These are phyloP conservation scores for Tauraco erythrolophus DNA, from an alignment of 2,113 vertebrate genomes.

Conservation along the genomic window DNA sequence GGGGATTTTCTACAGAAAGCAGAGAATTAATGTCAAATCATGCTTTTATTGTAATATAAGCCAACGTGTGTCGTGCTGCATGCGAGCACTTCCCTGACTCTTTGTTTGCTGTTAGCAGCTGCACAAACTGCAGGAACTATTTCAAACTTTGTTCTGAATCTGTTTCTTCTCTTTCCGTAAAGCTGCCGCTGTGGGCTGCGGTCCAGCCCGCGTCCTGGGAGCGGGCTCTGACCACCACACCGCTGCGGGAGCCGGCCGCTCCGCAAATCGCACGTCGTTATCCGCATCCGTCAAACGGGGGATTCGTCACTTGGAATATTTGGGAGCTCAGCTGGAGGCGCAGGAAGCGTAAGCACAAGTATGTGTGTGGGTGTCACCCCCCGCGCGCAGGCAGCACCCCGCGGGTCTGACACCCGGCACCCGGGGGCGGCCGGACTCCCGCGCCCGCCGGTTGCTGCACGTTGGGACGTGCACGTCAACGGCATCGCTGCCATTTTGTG, in stretches of 20 bases:
- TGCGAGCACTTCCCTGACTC: background rate
- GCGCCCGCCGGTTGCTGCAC: fast-evolving
- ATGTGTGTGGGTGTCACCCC: fast-evolving
- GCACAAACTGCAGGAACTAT: background rate
- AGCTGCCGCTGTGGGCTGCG: fast-evolving
- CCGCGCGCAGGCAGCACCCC: background rate
- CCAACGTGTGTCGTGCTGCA: background rate
- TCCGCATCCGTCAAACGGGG: background rate
- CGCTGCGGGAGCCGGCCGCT: fast-evolving
- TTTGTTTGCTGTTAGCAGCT: background rate
- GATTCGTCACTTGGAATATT: background rate
- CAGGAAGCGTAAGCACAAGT: background rate
- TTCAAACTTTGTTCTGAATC: background rate
- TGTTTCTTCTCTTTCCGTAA: background rate
- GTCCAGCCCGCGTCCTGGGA: fast-evolving
- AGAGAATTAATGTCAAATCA: conserved; percentile 19
- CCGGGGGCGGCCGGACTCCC: too few relatives aligned
- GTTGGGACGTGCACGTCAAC: fast-evolving
- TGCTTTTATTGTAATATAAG: background rate
- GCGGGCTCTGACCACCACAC: background rate
- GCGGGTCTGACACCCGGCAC: too few relatives aligned
- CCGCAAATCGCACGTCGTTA: background rate
- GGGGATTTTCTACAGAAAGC: background rate
- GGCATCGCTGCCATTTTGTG: fast-evolving
- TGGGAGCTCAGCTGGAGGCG: background rate